Conservation (phyloP, 2,797 vertebrate genomes). For the Buphagus erythrorhynchus region DNA sequence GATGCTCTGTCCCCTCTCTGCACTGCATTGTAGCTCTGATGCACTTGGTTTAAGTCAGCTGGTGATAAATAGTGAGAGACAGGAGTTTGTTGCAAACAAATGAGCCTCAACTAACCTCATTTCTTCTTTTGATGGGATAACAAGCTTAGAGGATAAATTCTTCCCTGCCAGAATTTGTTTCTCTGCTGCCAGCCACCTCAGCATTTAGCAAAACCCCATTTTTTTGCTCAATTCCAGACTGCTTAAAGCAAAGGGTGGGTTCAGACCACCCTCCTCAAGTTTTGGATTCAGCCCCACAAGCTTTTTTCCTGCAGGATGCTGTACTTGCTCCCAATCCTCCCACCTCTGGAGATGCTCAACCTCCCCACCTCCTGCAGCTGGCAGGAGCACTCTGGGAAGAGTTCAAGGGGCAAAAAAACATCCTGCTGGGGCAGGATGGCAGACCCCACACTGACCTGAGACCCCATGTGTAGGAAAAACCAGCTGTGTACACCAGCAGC, state of each 20-base stretch:
- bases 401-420: no score
- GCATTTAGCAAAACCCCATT: constrained; percentile 29
- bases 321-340: neutral
- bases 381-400: no score
- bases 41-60: neutral
- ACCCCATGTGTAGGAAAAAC: neutral
- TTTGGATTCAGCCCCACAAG: neutral
- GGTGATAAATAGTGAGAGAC: constrained; percentile 49
- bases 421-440: neutral
- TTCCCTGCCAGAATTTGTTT: neutral
- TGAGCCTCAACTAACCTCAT: constrained; percentile 58
- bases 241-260: neutral
- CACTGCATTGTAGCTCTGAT: neutral
- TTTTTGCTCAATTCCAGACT: neutral
- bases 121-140: constrained; percentile 58
- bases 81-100: constrained; percentile 49
- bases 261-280: neutral
- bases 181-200: constrained; percentile 16
- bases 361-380: neutral
- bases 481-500: neutral
- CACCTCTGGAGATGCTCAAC: neutral
- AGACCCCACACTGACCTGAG: neutral
- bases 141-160: constrained; percentile 60
- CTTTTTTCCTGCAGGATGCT: neutral
- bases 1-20: neutral